These are phyloP conservation scores for Parelbella ahira DNA, from an alignment of 2,888 invertebrate species.

Conservation along the genomic window DNA sequence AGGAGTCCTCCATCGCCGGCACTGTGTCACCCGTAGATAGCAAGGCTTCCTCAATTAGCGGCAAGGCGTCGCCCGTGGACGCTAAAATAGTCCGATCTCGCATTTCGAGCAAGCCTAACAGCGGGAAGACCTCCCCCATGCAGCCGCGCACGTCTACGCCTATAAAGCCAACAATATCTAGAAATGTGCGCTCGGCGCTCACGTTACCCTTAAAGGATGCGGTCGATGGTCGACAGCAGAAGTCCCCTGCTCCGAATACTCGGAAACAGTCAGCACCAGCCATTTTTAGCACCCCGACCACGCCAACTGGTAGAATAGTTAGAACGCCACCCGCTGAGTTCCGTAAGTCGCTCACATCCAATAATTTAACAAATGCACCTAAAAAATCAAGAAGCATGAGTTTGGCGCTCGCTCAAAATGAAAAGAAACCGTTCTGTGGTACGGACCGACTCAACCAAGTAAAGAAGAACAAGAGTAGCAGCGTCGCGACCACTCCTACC, in stretches of 20 bases:
- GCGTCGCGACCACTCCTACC: slow-evolving; percentile 48
- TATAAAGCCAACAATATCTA: slow-evolving; percentile 14
- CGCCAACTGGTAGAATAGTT: slow-evolving; percentile 50
- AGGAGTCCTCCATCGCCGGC: slow-evolving; percentile 41
- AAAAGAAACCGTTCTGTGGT: slow-evolving; percentile 53
- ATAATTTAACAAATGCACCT: slow-evolving; percentile 42
- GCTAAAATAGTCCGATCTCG: too few species aligned
- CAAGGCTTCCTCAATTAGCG: slow-evolving; percentile 54
- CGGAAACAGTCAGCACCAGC: slow-evolving; percentile 66
- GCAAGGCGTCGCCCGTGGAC: slow-evolving; percentile 46
- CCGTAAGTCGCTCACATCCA: slow-evolving; percentile 43
- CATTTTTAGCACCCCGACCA: slow-evolving; percentile 51
- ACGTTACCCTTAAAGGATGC: slow-evolving; percentile 50
- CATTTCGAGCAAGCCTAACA: too few species aligned
- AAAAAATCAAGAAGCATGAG: slow-evolving; percentile 73
- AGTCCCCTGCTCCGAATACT: slow-evolving; percentile 38
- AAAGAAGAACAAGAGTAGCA: slow-evolving; percentile 40
- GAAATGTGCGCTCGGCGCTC: slow-evolving; percentile 39
- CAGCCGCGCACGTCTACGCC: slow-evolving; percentile 53
- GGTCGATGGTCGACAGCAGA: slow-evolving; percentile 20
- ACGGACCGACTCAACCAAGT: slow-evolving; percentile 52
- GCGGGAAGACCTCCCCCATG: slow-evolving; percentile 45
- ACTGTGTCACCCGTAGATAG: slow-evolving; percentile 51
- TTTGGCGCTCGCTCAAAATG: slow-evolving; percentile 47
- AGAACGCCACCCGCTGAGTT: slow-evolving; percentile 53